These are phyloP conservation scores for Coenonympha arcania DNA, from an alignment of 2,888 invertebrate species.

Conservation along the genomic window DNA sequence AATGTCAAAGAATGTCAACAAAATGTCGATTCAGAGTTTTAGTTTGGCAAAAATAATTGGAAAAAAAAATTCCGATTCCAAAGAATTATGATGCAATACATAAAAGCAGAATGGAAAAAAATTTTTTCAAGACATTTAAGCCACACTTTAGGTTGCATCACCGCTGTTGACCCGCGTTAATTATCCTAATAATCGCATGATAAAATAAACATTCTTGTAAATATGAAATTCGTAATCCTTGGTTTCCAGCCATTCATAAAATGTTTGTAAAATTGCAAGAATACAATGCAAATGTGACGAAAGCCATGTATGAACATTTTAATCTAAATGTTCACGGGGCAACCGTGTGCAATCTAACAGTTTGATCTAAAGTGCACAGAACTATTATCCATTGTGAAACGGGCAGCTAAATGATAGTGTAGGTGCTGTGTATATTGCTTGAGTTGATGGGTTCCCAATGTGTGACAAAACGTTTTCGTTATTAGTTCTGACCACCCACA, in stretches of 20 bases:
- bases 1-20: no score
- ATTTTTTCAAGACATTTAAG: no score
- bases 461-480: constrained; percentile 51
- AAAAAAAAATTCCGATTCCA: no score
- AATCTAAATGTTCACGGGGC: constrained; percentile 16
- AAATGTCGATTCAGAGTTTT: no score
- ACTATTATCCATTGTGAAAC: constrained; percentile 45
- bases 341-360: constrained; percentile 48
- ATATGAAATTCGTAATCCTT: neutral
- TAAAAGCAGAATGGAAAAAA: no score
- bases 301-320: constrained; percentile 9
- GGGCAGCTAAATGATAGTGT: constrained; percentile 59
- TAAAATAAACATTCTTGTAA: neutral
- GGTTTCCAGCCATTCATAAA: neutral
- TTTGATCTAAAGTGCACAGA: constrained; percentile 56
- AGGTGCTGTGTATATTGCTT: constrained; percentile 66
- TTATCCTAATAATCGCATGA: no score
- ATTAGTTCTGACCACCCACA: no score
- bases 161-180: no score
- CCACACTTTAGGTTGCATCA: no score
- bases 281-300: neutral
- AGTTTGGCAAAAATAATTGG: no score
- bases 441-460: constrained; percentile 58
- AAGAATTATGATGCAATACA: no score
- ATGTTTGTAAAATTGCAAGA: neutral